Evolutionary conservation across 2,113 vertebrate genomes (phyloP), one percentile per base, ranked within the genome.

Genomic region (Tachysurus fulvidraco): DNA sequence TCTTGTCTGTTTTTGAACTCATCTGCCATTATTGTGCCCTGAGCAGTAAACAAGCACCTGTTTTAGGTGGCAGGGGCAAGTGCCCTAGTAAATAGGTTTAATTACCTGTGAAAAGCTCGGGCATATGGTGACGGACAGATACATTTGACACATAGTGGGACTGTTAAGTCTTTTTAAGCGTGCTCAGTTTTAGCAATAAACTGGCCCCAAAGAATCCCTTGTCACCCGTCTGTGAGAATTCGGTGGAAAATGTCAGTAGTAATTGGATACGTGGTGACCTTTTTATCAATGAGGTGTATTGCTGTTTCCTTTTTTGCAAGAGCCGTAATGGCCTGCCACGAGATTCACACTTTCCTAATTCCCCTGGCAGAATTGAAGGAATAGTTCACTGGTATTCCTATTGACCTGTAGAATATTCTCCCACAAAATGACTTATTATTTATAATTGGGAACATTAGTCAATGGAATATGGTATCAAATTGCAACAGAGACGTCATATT

Each of bases 241-340:
- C 87, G 89, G 91, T 89, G 87, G 85, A 87, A 93, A 93, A 94
- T 93, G 88, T 93, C 92, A 90, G 46, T 57, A 85, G 88, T 94
- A 94, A 95, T 94, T 95, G 91, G 91, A 83, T 86, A 83, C 87
- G 77, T 83, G 23, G 52, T 92, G 93, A 94, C 93, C 93, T 94
- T 94, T 94, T 81, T 85, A 83, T 90, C 77, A 89, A 55, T 50
- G 67, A 13, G 82, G 41, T 65, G 87, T 74, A 79, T 67, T 85
- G 21, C n/a, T 54, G 67, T 85, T 57, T 60, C 86, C 62, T 86
- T 50, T 77, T 84, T 84, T 78, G 46, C 60, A 52, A 74, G 73
- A 23, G 88, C 77, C 88, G 44, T 87, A 91, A 91, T 86, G 83
- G 30, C 69, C 85, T 73, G 65, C 62, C 36, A 57, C 41, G 54